Conservation (phyloP, 2,113 vertebrate genomes). For the Tretioscincus oriximinensis region DNA sequence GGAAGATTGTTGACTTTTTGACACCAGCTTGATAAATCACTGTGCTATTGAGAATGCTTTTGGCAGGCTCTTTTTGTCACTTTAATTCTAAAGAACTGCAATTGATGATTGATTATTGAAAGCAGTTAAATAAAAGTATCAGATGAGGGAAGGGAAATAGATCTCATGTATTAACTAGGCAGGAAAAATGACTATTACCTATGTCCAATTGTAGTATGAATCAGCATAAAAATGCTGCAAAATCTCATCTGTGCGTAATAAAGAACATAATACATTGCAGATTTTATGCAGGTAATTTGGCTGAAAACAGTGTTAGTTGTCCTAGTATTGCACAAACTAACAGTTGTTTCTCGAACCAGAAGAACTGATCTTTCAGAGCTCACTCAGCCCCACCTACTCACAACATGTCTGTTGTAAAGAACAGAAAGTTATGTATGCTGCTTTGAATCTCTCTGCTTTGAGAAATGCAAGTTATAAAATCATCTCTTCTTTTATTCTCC, state of each 20-base stretch:
- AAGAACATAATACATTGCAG: too few species aligned
- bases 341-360: too few species aligned
- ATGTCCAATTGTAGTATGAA: neutral
- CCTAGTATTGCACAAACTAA: too few species aligned
- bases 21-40: neutral
- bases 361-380: too few species aligned
- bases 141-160: neutral
- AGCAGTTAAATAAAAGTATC: neutral
- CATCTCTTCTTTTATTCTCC: too few species aligned
- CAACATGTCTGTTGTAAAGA: too few species aligned
- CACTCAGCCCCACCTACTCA: too few species aligned
- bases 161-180: neutral
- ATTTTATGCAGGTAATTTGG: too few species aligned
- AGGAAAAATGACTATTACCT: neutral
- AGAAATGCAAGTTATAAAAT: too few species aligned
- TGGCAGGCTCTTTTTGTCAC: conserved; percentile 6
- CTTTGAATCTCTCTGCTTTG: too few species aligned
- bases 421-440: too few species aligned
- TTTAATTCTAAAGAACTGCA: neutral
- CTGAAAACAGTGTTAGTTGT: too few species aligned
- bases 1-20: neutral
- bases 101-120: neutral
- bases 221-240: neutral
- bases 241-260: neutral
- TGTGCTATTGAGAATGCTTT: neutral